phyloP scores from a whole-genome alignment of 2,797 vertebrate species.

The Gymnocypris eckloni region DNA sequence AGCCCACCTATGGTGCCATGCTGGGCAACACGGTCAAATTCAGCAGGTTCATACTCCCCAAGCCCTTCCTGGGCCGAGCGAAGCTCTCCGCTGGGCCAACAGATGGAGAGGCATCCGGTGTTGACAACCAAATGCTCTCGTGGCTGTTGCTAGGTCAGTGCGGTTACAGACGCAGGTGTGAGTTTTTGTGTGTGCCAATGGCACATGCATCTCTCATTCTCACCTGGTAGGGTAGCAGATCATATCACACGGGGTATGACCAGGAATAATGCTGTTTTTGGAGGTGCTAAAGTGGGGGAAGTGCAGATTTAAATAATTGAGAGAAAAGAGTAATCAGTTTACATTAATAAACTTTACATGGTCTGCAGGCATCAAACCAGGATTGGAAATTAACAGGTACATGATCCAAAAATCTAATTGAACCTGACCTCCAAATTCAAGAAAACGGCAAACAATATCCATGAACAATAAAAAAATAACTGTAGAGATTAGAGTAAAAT shows the following conservation, averaged over 20 bases:
- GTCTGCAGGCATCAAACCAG: not conserved
- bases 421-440: not conserved
- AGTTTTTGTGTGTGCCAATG: constrained; percentile 71
- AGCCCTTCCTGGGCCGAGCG: constrained; percentile 51
- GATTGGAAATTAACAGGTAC: not conserved
- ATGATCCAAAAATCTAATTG: not conserved
- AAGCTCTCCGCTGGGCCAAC: constrained; percentile 56
- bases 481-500: not conserved
- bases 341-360: too few relatives aligned
- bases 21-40: constrained; percentile 58
- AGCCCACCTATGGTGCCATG: constrained; percentile 57
- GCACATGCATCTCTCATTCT: constrained; percentile 76
- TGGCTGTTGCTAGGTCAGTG: constrained; percentile 75
- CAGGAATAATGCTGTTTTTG: constrained; percentile 14
- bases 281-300: constrained; percentile 13
- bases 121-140: constrained; percentile 57
- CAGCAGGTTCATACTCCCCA: constrained; percentile 57
- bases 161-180: constrained; percentile 71
- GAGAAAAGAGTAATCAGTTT: not conserved
- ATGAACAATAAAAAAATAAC: not conserved
- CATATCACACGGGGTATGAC: constrained; percentile 44
- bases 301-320: not conserved
- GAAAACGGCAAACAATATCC: not conserved
- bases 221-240: constrained; percentile 50
- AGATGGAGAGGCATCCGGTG: constrained; percentile 61